Conservation (phyloP, 1,140 invertebrate genomes). For the Drosophila littoralis region DNA sequence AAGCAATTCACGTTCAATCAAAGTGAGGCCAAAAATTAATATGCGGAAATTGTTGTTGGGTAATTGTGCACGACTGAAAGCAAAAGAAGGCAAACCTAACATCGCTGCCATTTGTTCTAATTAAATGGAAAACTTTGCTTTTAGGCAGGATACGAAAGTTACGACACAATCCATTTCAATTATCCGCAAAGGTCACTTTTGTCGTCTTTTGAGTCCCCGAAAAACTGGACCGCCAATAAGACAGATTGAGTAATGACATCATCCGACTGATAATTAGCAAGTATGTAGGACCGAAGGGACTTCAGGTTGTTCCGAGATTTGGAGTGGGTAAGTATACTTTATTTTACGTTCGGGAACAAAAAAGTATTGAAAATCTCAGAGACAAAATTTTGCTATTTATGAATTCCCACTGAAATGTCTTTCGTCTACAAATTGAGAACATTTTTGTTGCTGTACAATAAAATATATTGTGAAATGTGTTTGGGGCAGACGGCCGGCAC, state of each 20-base stretch:
- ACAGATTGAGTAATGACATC: conserved; percentile 18
- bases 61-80: neutral
- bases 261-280: conserved; percentile 7
- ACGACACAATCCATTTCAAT: conserved; percentile 14
- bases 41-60: neutral
- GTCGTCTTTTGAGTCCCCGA: neutral
- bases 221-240: neutral
- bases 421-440: conserved; percentile 3
- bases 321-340: no score
- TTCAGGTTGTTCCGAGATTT: no score
- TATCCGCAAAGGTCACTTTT: conserved; percentile 7
- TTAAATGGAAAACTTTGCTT: conserved; percentile 14
- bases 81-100: neutral
- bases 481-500: neutral
- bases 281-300: neutral
- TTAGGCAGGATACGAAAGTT: conserved; percentile 11
- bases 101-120: conserved; percentile 9
- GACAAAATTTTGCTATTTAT: conserved; percentile 4
- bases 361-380: neutral
- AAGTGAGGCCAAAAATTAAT: neutral
- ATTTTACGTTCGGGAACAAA: no score
- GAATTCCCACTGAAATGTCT: conserved; percentile 3
- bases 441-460: conserved; percentile 3
- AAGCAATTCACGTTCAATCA: neutral
- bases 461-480: conserved; percentile 4